Conservation (phyloP, 2,888 invertebrate genomes). For the Hemaris fuciformis region DNA sequence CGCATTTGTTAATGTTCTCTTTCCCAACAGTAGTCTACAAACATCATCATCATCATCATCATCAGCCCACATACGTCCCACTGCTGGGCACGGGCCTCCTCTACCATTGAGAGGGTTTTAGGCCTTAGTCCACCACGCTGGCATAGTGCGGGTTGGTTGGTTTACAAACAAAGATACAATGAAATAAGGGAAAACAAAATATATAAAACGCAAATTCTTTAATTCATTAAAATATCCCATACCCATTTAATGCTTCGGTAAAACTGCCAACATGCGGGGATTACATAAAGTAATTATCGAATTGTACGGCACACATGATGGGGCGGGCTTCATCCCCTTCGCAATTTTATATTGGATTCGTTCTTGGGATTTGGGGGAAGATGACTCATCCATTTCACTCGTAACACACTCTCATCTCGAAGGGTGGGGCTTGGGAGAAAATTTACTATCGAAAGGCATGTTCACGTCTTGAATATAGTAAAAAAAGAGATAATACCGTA, state of each 20-base stretch:
- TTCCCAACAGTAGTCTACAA: too few species aligned
- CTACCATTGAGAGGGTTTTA: too few species aligned
- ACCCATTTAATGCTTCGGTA: constrained; percentile 24
- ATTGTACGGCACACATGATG: constrained; percentile 38
- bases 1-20: too few species aligned
- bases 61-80: too few species aligned
- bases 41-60: too few species aligned
- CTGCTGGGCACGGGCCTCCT: too few species aligned
- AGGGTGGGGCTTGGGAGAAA: background rate
- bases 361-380: constrained; percentile 23
- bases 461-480: background rate
- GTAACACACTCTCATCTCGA: background rate
- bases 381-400: constrained; percentile 36
- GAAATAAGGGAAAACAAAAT: too few species aligned
- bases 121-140: too few species aligned
- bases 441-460: background rate
- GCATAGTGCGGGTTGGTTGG: too few species aligned
- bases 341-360: constrained; percentile 41
- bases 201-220: background rate
- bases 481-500: background rate
- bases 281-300: constrained; percentile 52
- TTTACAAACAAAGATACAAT: too few species aligned
- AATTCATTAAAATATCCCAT: background rate
- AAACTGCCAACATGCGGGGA: constrained; percentile 29
- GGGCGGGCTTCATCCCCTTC: constrained; percentile 40